Percentiles rank a stretch among this genome's conserved stretches.
phyloP scores from a whole-genome alignment of 2,888 invertebrate genomes.

The Phengaris alcon region DNA sequence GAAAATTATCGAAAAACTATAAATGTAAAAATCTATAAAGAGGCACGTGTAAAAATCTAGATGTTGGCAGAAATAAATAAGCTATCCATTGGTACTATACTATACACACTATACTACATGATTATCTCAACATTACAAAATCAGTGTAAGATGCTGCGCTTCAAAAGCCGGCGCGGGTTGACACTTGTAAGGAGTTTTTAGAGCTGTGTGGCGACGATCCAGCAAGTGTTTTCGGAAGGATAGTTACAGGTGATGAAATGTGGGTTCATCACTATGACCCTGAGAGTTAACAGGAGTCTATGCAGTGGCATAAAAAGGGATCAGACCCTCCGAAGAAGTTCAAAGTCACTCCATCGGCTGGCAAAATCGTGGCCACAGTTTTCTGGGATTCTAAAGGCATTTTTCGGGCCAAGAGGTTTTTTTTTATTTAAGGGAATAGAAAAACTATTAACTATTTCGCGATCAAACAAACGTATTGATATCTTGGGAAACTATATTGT shows the following conservation, averaged over 20 bases:
- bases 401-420: too few species aligned
- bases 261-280: slow-evolving; percentile 34
- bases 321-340: slow-evolving; percentile 21
- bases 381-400: neutral
- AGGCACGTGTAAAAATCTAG: too few species aligned
- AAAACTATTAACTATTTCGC: too few species aligned
- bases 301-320: too few species aligned
- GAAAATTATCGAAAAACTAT: too few species aligned
- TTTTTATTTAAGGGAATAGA: too few species aligned
- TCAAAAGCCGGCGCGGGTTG: slow-evolving; percentile 10
- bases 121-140: neutral
- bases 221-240: slow-evolving; percentile 28
- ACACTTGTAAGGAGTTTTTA: slow-evolving; percentile 26
- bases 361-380: neutral
- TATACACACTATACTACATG: slow-evolving; percentile 18
- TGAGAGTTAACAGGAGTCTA: slow-evolving; percentile 30
- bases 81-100: neutral
- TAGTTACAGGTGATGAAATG: slow-evolving; percentile 31
- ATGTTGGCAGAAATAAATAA: neutral
- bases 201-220: slow-evolving; percentile 28
- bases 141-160: neutral
- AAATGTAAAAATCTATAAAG: too few species aligned
- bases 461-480: too few species aligned
- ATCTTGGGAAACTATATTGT: too few species aligned
- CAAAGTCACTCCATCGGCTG: slow-evolving; percentile 1